Evolutionary conservation across 2,797 vertebrate species (phyloP), one percentile per base, ranked within the genome.

Genomic region (Cirrhinus mrigala): DNA sequence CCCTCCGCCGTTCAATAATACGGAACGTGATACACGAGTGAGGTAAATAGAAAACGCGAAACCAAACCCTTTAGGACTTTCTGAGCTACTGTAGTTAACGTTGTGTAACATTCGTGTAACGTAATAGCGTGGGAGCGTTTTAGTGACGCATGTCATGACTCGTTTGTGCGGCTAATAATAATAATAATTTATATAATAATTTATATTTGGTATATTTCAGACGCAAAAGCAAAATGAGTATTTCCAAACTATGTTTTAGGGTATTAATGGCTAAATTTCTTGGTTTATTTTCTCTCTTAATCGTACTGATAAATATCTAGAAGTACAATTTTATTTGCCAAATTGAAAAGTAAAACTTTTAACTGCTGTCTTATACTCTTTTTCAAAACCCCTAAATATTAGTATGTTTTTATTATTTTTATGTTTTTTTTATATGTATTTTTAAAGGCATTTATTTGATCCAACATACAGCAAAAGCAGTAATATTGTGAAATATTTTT

Each of bases 11-110:
- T 85, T 84, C 75, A 71, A 37, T 52, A 40, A n/a, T 0, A 33
- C 24, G 73, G 52, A 76, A 29, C 6, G 50, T 33, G 48, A 81
- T 40, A 37, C 64, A 12, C 24, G 14, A 46, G 71, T 68, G 52
- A 71, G 15, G 77, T 80, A 85, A 85, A 85, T 64, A 85, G 20
- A 73, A 85, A 85, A 62, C 76, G 77, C 77, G 56, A 64, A 50
- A 64, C 27, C 3, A 27, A 48, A 22, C 22, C 44, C 33, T 73
- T 64, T 48, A 54, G 68, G 16, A 7, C 68, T 9, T 4, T 54
- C 6, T 22, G 40, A 9, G 56, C 16, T 44, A 52, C 77, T 22
- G 77, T 85, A 85, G 44, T 46, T 33, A 7, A 68, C 46, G 60
- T 83, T 20, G 37, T 3, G 71, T 18, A 33, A 62, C 44, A 40